Base-by-base conservation (phyloP, 2,113 vertebrate genomes). In the Rhabdornis inornatus region DNA sequence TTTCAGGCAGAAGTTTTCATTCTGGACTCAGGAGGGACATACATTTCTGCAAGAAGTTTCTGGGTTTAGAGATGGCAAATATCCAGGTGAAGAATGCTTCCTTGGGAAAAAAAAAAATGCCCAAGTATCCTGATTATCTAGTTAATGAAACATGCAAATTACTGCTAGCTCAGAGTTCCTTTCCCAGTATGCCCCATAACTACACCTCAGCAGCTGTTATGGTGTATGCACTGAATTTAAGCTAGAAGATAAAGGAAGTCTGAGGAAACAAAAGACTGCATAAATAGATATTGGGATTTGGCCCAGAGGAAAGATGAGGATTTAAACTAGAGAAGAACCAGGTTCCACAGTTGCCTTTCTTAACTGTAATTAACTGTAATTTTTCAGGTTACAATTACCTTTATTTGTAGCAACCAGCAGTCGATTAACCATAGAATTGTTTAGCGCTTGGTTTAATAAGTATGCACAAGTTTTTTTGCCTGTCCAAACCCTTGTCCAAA, bases 71-170 rank as follows among this genome's bases (percentile, higher is more conserved):
- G 12, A 69, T 37, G 77, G 81, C 64, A 75, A 35, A n/a, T 44
- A 87, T 39, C 44, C 72, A 89, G 65, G 61, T 87, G 72, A 94
- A 94, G 74, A 89, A 95, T 57, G 31, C 72, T 94, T 94, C 69
- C 68, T 81, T 86, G 59, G 74, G 25, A 64, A 44, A 92, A 83
- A 77, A 90, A 87, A 44, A 19, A 11, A 83, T 83, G 71, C 86
- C 80, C 87, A 71, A 91, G 56, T 75, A 91, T 96, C 56, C 76
- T 88, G 90, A 94, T 95, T 92, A 95, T 89, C 69, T 83, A 94
- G 87, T 79, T 94, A 95, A 95, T 97, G 94, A 95, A 91, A 92
- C 71, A 94, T 90, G 72, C 64, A 96, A 94, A 95, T 90, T 90
- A 52, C 85, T 95, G 65, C 90, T 91, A 93, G 47, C 85, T 95